Conservation (phyloP, 2,888 invertebrate genomes). For the Euproctis similis region DNA sequence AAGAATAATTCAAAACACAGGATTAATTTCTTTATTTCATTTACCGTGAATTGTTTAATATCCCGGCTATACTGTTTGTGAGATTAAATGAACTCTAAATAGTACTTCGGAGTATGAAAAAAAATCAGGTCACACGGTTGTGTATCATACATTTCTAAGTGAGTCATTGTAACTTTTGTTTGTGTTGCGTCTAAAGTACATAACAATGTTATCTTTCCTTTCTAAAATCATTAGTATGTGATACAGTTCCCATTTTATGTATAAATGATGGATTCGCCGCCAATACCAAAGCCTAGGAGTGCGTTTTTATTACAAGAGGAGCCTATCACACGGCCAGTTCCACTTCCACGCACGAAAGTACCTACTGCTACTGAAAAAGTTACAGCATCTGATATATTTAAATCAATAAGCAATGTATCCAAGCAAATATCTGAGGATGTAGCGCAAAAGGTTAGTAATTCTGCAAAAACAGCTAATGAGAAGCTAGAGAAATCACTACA, state of each 20-base stretch:
- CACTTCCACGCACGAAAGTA: conserved; percentile 66
- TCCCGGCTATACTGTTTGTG: too few relatives aligned
- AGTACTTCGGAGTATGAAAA: neutral
- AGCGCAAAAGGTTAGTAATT: conserved; percentile 63
- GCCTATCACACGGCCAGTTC: conserved; percentile 63
- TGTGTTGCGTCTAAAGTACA: conserved; percentile 21
- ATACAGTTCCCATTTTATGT: conserved; percentile 13
- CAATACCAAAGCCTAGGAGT: conserved; percentile 60
- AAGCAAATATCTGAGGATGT: conserved; percentile 76
- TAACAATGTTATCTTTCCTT: conserved; percentile 33
- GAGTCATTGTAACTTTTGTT: conserved; percentile 32
- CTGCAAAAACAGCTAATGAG: conserved; percentile 57
- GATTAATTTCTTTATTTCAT: neutral
- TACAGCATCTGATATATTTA: conserved; percentile 59
- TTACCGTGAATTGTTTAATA: neutral
- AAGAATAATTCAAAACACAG: conserved; percentile 6
- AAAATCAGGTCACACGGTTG: conserved; percentile 24
- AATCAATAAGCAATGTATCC: conserved; percentile 71
- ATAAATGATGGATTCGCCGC: conserved; percentile 54
- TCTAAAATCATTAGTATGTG: conserved; percentile 25
- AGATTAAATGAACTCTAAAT: neutral
- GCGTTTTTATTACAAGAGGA: conserved; percentile 36
- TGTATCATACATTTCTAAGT: conserved; percentile 17
- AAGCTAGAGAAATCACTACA: conserved; percentile 52
- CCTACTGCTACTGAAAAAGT: conserved; percentile 42